Conservation (phyloP, 2,888 invertebrate species). For the Oscheius sp. region DNA sequence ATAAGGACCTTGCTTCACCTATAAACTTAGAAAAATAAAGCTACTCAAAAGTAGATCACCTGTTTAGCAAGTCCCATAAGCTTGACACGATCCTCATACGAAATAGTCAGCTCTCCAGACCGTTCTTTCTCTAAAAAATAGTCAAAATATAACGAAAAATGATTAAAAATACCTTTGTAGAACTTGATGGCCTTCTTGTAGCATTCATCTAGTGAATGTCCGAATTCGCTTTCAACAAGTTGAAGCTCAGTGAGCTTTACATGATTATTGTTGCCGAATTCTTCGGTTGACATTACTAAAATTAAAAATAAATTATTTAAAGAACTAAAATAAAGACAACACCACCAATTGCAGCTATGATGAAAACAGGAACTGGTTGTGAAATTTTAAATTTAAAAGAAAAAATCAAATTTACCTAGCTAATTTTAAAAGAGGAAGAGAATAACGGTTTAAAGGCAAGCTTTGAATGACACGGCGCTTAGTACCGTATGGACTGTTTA, state of each 20-base stretch:
- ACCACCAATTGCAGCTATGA: too few species aligned
- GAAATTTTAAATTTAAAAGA: too few species aligned
- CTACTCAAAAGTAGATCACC: slow-evolving; percentile 30
- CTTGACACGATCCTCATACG: slow-evolving; percentile 62
- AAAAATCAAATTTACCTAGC: too few species aligned
- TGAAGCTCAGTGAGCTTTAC: slow-evolving; percentile 52
- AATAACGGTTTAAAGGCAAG: slow-evolving; percentile 14
- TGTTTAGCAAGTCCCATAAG: slow-evolving; percentile 65
- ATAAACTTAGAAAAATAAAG: slow-evolving; percentile 11
- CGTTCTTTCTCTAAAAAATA: slow-evolving; percentile 55
- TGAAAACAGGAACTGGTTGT: too few species aligned
- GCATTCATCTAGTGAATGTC: slow-evolving; percentile 78
- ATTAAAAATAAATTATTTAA: background rate
- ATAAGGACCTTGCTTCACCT: slow-evolving; percentile 55
- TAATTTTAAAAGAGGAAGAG: too few species aligned
- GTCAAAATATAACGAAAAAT: background rate
- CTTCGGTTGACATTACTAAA: slow-evolving; percentile 9
- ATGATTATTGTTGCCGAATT: slow-evolving; percentile 37
- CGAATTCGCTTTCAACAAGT: slow-evolving; percentile 62
- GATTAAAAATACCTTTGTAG: slow-evolving; percentile 84
- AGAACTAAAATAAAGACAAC: background rate
- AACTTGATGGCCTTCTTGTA: slow-evolving; percentile 88
- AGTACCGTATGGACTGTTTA: background rate
- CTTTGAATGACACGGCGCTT: background rate
- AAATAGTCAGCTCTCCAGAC: slow-evolving; percentile 54